Evolutionary conservation across 2,113 vertebrate genomes (phyloP).

Genomic region (Sus scrofa): T2T-Sscrofa CM000820.6:102482001-102482500

Average conservation of each 20-base stretch:
- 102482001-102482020: neutral
- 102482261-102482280: neutral
- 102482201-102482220: neutral
- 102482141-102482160: neutral
- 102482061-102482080: neutral
- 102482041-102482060: neutral
- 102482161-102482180: neutral
- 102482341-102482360: neutral
- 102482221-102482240: neutral
- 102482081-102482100: neutral
- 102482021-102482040: neutral
- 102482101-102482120: neutral
- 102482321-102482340: neutral
- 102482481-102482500: neutral
- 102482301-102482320: neutral
- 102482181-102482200: neutral
- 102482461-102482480: neutral
- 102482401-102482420: neutral
- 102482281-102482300: neutral
- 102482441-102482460: neutral
- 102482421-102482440: neutral
- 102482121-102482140: neutral
- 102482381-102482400: neutral
- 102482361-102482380: neutral
- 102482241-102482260: neutral